These are phyloP conservation scores for Burhinus bistriatus DNA, from an alignment of 2,113 vertebrate genomes.

Conservation along the genomic window DNA sequence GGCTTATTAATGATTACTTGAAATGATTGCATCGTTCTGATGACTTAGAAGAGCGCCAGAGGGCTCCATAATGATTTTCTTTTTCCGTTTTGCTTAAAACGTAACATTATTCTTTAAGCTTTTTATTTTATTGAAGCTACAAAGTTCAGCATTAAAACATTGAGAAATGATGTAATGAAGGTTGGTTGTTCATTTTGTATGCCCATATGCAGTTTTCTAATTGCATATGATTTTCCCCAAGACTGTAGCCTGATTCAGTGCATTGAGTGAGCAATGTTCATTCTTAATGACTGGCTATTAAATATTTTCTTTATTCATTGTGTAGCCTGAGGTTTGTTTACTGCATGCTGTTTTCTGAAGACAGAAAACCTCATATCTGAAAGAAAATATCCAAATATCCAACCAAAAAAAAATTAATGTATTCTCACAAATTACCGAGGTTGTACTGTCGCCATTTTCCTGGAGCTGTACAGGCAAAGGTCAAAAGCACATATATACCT, in stretches of 20 bases:
- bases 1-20: not conserved
- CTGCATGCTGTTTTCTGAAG: not conserved
- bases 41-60: not conserved
- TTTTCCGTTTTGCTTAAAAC: not conserved
- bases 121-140: not conserved
- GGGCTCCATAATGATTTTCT: not conserved
- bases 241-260: not conserved
- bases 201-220: not conserved
- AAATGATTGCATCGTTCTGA: not conserved
- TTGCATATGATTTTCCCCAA: not conserved
- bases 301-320: constrained; percentile 27
- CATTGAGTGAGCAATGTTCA: not conserved
- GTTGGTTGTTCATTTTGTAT: not conserved
- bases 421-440: not conserved
- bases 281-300: constrained; percentile 41
- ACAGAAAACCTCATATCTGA: not conserved
- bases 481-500: not conserved
- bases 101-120: not conserved
- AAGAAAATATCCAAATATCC: not conserved
- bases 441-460: not conserved
- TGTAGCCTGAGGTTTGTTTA: constrained; percentile 23
- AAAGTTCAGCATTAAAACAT: not conserved
- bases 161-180: not conserved
- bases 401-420: too few relatives aligned
- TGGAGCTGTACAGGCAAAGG: not conserved